phyloP scores from a whole-genome alignment of 2,797 vertebrate genomes.

The Mareca penelope region DNA sequence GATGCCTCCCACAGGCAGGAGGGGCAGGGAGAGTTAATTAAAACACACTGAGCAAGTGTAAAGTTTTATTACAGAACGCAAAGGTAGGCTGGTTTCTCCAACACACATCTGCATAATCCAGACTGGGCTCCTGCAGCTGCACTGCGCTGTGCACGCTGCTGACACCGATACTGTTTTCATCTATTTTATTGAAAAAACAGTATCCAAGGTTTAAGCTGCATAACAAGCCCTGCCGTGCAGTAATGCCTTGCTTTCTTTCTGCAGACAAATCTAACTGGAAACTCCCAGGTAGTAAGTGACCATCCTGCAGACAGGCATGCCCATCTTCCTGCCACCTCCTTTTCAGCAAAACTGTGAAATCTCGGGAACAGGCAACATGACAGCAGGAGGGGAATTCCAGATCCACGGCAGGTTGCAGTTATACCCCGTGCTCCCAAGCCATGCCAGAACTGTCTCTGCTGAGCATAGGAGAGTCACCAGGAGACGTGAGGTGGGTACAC shows the following conservation, averaged over 20 bases:
- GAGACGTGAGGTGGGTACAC: rapidly evolving
- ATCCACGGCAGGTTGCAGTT: background rate
- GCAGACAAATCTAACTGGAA: background rate
- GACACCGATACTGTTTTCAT: background rate
- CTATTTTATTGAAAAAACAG: conserved; percentile 10
- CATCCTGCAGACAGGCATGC: background rate
- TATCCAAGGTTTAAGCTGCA: background rate
- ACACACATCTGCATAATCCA: conserved; percentile 32
- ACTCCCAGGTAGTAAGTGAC: background rate
- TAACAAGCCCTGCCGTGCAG: background rate
- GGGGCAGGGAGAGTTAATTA: conserved; percentile 42
- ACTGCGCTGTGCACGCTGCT: background rate
- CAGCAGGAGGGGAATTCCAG: background rate
- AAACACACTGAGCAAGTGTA: conserved; percentile 20
- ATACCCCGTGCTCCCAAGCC: background rate
- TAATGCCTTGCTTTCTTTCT: background rate
- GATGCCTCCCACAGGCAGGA: conserved; percentile 46
- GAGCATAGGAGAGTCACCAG: background rate
- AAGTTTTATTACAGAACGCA: conserved; percentile 23
- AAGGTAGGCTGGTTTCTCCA: conserved; percentile 20
- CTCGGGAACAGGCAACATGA: background rate
- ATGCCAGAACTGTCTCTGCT: background rate
- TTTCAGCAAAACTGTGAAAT: background rate
- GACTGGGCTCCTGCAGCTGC: conserved; percentile 22
- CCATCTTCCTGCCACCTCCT: background rate